Conservation (phyloP, 2,113 vertebrate genomes). For the Cnemophilus loriae region DNA sequence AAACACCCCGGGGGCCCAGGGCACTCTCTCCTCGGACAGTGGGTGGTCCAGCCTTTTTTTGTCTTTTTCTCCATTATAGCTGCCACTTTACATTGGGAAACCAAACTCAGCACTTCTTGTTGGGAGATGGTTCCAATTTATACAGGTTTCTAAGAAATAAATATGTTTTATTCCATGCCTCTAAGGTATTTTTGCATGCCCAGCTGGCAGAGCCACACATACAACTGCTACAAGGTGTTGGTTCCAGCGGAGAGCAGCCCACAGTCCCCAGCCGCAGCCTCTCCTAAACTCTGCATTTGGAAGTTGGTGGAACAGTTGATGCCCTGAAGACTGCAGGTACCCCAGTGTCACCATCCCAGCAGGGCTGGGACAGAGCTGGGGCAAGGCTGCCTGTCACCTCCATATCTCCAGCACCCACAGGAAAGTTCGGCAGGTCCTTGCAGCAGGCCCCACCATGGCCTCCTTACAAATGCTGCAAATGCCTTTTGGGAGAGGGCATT, state of each 20-base stretch:
- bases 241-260: not conserved
- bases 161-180: not conserved
- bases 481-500: not conserved
- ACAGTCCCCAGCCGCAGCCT: not conserved
- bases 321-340: not conserved
- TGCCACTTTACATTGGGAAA: not conserved
- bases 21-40: not conserved
- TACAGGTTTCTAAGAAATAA: slow-evolving; percentile 6
- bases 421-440: not conserved
- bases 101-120: not conserved
- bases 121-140: slow-evolving; percentile 20
- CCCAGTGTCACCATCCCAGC: not conserved
- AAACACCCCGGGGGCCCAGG: not conserved
- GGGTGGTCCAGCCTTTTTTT: slow-evolving; percentile 38
- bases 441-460: not conserved
- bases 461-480: not conserved
- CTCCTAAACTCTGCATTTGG: not conserved
- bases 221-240: not conserved
- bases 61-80: not conserved
- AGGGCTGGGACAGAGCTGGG: not conserved
- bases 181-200: not conserved
- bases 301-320: not conserved
- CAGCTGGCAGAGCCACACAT: not conserved
- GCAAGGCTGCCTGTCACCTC: not conserved
- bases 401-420: rapidly evolving